phyloP scores from a whole-genome alignment of 2,113 vertebrate genomes.

The Hippoglossus stenolepis region DNA sequence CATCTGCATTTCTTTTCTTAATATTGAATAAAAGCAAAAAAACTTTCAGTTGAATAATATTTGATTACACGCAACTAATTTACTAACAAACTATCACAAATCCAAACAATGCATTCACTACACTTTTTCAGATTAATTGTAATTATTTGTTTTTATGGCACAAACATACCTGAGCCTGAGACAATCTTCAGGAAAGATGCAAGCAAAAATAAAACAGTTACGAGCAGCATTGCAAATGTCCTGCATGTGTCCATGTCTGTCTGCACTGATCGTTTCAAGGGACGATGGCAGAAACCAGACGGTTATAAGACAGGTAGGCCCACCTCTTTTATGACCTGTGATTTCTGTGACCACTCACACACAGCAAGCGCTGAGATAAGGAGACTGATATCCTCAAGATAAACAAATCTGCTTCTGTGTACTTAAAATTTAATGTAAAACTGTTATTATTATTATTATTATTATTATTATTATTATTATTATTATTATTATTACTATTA shows the following conservation, averaged over 20 bases:
- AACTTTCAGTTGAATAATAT: neutral
- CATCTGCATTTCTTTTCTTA: too few relatives aligned
- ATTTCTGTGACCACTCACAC: neutral
- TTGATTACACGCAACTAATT: neutral
- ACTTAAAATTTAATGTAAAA: conserved; percentile 38
- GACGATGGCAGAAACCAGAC: neutral
- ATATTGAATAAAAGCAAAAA: neutral
- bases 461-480: too few relatives aligned
- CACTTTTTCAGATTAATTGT: neutral
- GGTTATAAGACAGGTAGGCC: conserved; percentile 8
- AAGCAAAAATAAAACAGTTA: conserved; percentile 33
- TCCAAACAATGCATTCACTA: neutral
- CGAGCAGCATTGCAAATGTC: conserved; percentile 30
- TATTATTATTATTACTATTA: too few relatives aligned
- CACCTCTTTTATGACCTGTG: conserved; percentile 5
- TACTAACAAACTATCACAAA: neutral
- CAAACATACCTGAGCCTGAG: conserved; percentile 51
- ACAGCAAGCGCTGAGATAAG: conserved; percentile 3
- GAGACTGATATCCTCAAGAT: neutral
- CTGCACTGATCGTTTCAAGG: neutral
- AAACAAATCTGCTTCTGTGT: neutral
- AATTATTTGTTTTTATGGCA: neutral
- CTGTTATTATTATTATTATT: neutral
- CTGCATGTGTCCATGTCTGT: neutral
- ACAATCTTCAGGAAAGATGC: conserved; percentile 12